Evolutionary conservation across 1,140 invertebrate genomes (phyloP), one percentile per base, ranked within the genome.

Genomic region (Agraylea sexmaculata): DNA sequence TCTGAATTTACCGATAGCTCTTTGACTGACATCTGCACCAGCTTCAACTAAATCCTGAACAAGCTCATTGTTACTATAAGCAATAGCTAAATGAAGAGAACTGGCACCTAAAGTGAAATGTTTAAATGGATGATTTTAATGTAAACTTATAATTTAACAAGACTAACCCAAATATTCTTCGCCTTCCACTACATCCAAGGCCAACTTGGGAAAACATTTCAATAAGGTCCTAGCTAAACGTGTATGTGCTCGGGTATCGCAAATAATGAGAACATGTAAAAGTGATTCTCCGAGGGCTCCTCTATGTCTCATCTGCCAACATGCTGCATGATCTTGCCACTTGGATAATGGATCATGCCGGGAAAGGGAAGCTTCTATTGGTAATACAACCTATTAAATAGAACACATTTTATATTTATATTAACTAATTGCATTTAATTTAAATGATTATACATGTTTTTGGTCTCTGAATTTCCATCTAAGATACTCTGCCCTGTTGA

Each of bases 231-330:
- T 75, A 0, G 91, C 92, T 31, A 98, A 70, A 36, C 80, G 64
- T 0, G 83, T 83, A 59, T 90, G 87, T 8, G 62, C 59, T 57
- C 64, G 50, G 0, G 87, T 92, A 61, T 96, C 89, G 55, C 90
- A 90, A 40, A 96, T 92, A 44, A 96, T 91, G 6, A 95, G 72
- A 0, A 99, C 80, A 55, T 99, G 94, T 3, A 98, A 71, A 3
- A 96, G 62, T 3, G 84, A 92, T 66, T 99, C 94, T 1, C 94
- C 94, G 0, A 97, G 66, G 0, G 89, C 88, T 0, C 93, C 93
- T 22, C 93, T 71, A 56, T 92, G 90, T 50, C 92, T 84, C 80
- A 98, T 87, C 59, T 94, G 87, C 94, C 94, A 99, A 56, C 91
- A 95, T 0, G 88, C 88, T 43, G 87, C 80, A 58, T 93, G 88